Evolutionary conservation across 2,888 invertebrate species (phyloP).

Genomic region (Cataglyphis altisquamis): DNA sequence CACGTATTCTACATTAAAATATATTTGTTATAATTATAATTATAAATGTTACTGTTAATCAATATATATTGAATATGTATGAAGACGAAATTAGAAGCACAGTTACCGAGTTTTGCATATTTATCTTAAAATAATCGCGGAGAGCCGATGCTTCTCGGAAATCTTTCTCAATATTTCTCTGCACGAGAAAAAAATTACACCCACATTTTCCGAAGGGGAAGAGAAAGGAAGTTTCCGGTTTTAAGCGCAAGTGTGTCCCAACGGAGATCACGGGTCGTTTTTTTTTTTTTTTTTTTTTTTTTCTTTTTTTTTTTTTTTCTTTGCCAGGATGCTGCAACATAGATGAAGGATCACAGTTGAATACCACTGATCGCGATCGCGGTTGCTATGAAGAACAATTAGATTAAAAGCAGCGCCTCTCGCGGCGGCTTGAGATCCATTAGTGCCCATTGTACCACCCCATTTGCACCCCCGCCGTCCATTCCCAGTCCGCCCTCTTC

Average conservation of each 20-base stretch:
- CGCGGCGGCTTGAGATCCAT: constrained; percentile 86
- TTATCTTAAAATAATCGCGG: background rate
- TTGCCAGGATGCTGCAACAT: constrained; percentile 3
- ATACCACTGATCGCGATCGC: constrained; percentile 79
- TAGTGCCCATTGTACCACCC: constrained; percentile 86
- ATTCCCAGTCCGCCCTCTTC: constrained; percentile 77
- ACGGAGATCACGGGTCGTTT: constrained; percentile 5
- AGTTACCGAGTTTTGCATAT: background rate
- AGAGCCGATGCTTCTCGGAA: background rate
- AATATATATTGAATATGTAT: background rate
- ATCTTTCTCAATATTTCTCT: background rate
- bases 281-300: background rate
- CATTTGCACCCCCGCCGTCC: constrained; percentile 83
- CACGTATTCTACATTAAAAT: background rate
- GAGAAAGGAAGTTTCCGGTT: background rate
- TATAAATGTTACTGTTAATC: background rate
- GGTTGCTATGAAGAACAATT: constrained; percentile 85
- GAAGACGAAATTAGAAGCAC: background rate
- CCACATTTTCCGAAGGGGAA: background rate
- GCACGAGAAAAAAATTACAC: background rate
- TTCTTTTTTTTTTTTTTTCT: constrained; percentile 6
- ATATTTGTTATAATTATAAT: background rate
- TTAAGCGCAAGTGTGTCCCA: constrained; percentile 11
- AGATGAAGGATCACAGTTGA: constrained; percentile 75
- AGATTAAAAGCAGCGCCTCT: constrained; percentile 87